Conservation (phyloP, 1,140 invertebrate species). For the Magallana ariakensis region DNA sequence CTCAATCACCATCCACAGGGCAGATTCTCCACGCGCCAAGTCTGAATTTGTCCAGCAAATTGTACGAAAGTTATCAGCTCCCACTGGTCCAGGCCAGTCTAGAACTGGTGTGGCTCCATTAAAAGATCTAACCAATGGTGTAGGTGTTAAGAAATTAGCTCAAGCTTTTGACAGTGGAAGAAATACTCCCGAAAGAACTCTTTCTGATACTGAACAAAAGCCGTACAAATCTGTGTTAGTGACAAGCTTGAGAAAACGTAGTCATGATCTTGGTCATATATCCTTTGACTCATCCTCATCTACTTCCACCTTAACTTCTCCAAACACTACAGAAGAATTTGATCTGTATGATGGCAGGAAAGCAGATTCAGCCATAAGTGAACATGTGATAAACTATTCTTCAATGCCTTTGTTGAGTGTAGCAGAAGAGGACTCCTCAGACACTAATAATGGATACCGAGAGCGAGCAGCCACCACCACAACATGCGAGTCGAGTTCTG, state of each 20-base stretch:
- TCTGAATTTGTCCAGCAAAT: conserved; percentile 73
- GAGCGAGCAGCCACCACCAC: conserved; percentile 63
- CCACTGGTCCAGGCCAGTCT: conserved; percentile 60
- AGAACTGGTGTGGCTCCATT: conserved; percentile 63
- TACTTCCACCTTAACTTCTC: conserved; percentile 56
- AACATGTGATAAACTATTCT: conserved; percentile 60
- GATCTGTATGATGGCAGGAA: conserved; percentile 48
- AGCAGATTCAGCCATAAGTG: conserved; percentile 66
- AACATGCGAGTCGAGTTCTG: conserved; percentile 50
- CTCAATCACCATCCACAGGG: conserved; percentile 53
- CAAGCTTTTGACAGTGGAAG: conserved; percentile 64
- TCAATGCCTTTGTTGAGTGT: conserved; percentile 68
- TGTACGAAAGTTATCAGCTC: conserved; percentile 67
- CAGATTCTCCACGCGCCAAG: conserved; percentile 66
- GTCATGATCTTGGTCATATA: conserved; percentile 38
- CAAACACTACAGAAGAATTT: conserved; percentile 47
- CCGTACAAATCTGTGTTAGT: conserved; percentile 41
- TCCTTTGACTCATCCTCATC: conserved; percentile 58
- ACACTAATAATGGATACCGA: conserved; percentile 50
- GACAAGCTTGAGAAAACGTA: background rate
- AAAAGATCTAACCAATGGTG: conserved; percentile 72
- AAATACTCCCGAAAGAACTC: conserved; percentile 57
- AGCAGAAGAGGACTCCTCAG: conserved; percentile 55
- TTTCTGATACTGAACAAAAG: conserved; percentile 61
- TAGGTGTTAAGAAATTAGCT: conserved; percentile 65